Conservation (phyloP, 30 jellyfish, hydroid and myxozoan species). For the Turritopsis rubra region DNA sequence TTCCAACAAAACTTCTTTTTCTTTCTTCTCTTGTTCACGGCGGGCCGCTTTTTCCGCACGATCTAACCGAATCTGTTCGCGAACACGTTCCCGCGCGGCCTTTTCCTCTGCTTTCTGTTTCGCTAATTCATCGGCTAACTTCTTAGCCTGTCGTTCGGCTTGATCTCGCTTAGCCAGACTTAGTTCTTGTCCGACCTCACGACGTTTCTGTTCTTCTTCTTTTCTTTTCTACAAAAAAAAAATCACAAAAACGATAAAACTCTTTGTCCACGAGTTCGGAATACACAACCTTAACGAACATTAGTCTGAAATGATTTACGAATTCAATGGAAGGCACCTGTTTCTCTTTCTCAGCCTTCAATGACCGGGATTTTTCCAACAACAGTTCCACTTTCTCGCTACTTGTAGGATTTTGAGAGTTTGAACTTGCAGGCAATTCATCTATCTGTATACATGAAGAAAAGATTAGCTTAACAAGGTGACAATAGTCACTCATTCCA, state of each 20-base stretch:
- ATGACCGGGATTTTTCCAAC: slow-evolving; percentile 14
- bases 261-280: neutral
- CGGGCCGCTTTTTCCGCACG: slow-evolving; percentile 66
- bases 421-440: neutral
- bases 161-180: slow-evolving; percentile 46
- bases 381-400: slow-evolving; percentile 39
- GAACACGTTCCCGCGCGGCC: slow-evolving; percentile 75
- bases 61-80: slow-evolving; percentile 52
- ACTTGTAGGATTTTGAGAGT: neutral
- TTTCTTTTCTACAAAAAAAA: slow-evolving; percentile 34
- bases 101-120: slow-evolving; percentile 47
- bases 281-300: neutral
- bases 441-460: neutral
- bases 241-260: neutral
- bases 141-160: slow-evolving; percentile 49
- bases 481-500: no score
- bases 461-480: neutral
- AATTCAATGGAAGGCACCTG: slow-evolving; percentile 24
- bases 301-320: neutral
- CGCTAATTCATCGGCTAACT: slow-evolving; percentile 54
- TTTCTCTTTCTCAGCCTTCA: slow-evolving; percentile 32
- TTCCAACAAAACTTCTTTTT: slow-evolving; percentile 4
- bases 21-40: slow-evolving; percentile 43
- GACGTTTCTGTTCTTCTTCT: slow-evolving; percentile 48
- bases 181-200: slow-evolving; percentile 51